Conservation (phyloP, 1,140 invertebrate species). For the Leptopilina clavipes region DNA sequence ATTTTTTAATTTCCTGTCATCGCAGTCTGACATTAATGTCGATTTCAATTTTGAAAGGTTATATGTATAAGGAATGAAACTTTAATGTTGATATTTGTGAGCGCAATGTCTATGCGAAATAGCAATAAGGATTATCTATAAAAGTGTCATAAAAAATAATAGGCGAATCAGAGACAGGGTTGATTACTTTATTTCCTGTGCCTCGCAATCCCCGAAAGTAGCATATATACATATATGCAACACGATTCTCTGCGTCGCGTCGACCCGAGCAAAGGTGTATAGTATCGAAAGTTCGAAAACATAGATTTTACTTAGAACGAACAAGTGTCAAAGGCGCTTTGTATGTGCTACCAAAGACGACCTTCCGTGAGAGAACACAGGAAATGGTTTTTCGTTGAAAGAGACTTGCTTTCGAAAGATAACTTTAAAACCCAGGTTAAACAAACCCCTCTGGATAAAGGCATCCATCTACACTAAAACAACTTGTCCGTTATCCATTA, state of each 20-base stretch:
- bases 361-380: conserved; percentile 35
- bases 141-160: not conserved
- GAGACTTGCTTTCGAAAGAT: conserved; percentile 42
- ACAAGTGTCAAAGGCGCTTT: conserved; percentile 38
- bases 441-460: conserved; percentile 41
- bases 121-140: too few relatives aligned
- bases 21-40: too few relatives aligned
- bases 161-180: not conserved
- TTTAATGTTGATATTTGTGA: too few relatives aligned
- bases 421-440: conserved; percentile 50
- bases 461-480: conserved; percentile 1
- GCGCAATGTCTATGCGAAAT: too few relatives aligned
- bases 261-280: conserved; percentile 2
- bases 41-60: too few relatives aligned
- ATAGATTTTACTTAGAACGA: conserved; percentile 32
- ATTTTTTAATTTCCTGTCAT: too few relatives aligned
- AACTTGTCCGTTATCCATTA: conserved; percentile 1
- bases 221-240: not conserved
- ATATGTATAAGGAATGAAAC: too few relatives aligned
- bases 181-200: not conserved
- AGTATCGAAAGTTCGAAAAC: conserved; percentile 30
- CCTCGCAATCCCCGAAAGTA: not conserved
- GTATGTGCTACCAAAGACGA: conserved; percentile 37
- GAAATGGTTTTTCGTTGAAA: conserved; percentile 46
- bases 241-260: not conserved